These are phyloP conservation scores for Leptinotarsa tumamoca DNA, from an alignment of 2,888 invertebrate genomes.

Conservation along the genomic window DNA sequence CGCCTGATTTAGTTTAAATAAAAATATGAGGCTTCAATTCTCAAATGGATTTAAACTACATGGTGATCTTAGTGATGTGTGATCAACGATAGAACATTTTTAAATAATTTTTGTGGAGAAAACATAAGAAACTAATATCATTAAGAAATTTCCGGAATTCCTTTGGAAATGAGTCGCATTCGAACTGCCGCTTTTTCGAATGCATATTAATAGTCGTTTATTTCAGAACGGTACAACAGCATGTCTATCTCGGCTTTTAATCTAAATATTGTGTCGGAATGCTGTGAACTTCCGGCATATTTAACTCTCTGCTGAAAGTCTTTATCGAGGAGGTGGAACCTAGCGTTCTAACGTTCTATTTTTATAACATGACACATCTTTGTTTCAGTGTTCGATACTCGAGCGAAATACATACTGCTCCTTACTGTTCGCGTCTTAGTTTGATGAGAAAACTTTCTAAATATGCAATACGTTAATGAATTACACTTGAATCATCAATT, in stretches of 20 bases:
- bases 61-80: no score
- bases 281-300: constrained; percentile 54
- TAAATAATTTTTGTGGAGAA: no score
- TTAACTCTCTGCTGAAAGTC: constrained; percentile 52
- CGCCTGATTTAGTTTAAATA: no score
- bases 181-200: constrained; percentile 37
- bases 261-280: constrained; percentile 53
- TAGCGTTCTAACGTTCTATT: constrained; percentile 30
- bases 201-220: constrained; percentile 48
- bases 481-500: not conserved
- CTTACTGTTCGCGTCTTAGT: constrained; percentile 3
- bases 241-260: constrained; percentile 46
- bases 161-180: constrained; percentile 33
- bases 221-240: constrained; percentile 46
- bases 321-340: constrained; percentile 48
- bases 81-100: no score
- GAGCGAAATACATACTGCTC: not conserved
- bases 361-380: constrained; percentile 35
- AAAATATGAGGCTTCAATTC: no score
- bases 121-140: not conserved
- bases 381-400: constrained; percentile 10
- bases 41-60: no score
- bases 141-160: constrained; percentile 41
- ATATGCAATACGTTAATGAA: not conserved
- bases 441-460: not conserved